Percentiles rank a stretch among this genome's conserved stretches.
phyloP scores from a whole-genome alignment of 2,888 invertebrate species.

The Trisateles emortualis region DNA sequence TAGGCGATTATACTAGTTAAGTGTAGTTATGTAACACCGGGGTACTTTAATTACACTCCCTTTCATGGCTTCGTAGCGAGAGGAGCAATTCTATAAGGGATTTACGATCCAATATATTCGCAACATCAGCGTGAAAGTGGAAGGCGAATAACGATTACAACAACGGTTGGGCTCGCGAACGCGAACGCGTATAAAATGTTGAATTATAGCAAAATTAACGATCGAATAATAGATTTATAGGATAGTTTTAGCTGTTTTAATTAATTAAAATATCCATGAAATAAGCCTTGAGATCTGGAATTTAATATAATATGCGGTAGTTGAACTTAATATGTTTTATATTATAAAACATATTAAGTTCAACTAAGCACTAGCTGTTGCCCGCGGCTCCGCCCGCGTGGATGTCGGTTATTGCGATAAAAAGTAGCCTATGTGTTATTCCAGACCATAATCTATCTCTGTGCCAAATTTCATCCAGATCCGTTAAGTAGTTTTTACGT shows the following conservation, averaged over 20 bases:
- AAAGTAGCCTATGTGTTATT: no score
- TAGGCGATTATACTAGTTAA: conserved; percentile 32
- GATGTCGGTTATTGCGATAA: no score
- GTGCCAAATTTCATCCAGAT: no score
- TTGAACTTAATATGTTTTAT: not conserved
- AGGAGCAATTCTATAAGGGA: conserved; percentile 48
- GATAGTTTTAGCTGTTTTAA: conserved; percentile 12
- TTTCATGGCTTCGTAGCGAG: conserved; percentile 34
- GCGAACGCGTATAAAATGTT: conserved; percentile 25
- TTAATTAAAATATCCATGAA: conserved; percentile 18
- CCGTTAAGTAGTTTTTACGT: no score
- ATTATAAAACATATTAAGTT: no score
- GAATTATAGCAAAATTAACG: conserved; percentile 32
- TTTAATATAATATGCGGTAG: conserved; percentile 4
- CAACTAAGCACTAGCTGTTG: no score
- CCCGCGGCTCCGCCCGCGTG: no score
- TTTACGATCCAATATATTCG: conserved; percentile 50
- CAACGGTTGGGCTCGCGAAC: conserved; percentile 20
- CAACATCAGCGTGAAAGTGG: conserved; percentile 44
- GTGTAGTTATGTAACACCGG: conserved; percentile 33
- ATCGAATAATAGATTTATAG: conserved; percentile 29
- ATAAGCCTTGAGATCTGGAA: not conserved
- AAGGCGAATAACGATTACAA: conserved; percentile 39
- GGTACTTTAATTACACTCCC: conserved; percentile 45
- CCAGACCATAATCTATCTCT: no score